Conservation (phyloP, 1,140 invertebrate genomes). For the Atta colombica region DNA sequence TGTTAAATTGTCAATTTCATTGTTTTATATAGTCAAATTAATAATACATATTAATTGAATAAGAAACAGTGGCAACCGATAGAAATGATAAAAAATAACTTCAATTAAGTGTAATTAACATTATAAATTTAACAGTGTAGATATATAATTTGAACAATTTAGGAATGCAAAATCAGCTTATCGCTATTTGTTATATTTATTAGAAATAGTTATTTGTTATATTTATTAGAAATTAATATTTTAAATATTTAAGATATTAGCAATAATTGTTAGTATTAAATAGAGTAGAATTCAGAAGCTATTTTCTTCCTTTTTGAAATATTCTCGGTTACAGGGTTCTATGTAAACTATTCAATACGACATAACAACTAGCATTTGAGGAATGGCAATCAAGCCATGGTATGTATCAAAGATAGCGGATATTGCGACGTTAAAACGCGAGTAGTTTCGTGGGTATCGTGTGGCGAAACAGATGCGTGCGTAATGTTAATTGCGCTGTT, state of each 20-base stretch:
- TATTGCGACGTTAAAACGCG: constrained; percentile 27
- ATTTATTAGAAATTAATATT: neutral
- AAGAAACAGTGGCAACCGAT: no score
- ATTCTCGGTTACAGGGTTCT: neutral
- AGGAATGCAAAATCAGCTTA: neutral
- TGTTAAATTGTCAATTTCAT: no score
- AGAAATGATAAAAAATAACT: no score
- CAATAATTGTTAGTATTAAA: neutral
- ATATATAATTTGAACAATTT: neutral
- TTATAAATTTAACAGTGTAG: no score
- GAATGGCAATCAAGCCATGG: constrained; percentile 19
- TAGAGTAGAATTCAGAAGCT: neutral
- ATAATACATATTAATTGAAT: no score
- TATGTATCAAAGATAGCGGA: neutral
- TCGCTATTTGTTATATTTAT: neutral
- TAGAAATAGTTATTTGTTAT: neutral
- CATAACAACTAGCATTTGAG: neutral
- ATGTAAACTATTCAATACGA: neutral
- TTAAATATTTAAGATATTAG: neutral
- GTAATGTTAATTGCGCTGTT: constrained; percentile 45
- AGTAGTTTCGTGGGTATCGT: neutral
- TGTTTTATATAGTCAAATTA: no score
- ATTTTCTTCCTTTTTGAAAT: neutral
- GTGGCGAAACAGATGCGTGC: constrained; percentile 9
- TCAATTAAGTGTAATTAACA: no score